phyloP scores from a whole-genome alignment of 2,797 vertebrate genomes.

The Coccyzus lansbergi region DNA sequence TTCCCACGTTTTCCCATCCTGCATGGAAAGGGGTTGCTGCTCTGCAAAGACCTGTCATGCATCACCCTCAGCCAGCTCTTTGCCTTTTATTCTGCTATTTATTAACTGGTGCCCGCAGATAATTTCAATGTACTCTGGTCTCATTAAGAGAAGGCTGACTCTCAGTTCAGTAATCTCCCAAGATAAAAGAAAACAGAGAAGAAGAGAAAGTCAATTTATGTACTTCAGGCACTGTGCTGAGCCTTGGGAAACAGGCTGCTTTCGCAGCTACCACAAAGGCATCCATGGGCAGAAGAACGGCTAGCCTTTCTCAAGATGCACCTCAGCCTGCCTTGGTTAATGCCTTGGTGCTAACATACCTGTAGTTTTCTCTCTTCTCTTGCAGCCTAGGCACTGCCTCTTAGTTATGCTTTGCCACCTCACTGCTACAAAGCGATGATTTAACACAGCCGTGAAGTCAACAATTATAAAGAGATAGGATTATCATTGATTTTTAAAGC shows the following conservation, averaged over 20 bases:
- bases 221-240: rapidly evolving
- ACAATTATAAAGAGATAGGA: neutral
- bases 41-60: neutral
- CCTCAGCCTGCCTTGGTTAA: neutral
- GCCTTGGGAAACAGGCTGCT: neutral
- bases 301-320: too few relatives aligned
- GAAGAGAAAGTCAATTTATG: neutral
- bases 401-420: neutral
- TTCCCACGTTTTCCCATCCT: neutral
- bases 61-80: neutral
- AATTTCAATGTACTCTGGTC: neutral
- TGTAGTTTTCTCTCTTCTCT: neutral
- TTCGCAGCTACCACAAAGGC: neutral
- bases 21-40: neutral
- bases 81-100: neutral
- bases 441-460: neutral
- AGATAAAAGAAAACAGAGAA: conserved; percentile 10
- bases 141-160: conserved; percentile 14
- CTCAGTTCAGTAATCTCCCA: conserved; percentile 1
- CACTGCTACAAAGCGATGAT: neutral
- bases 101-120: neutral
- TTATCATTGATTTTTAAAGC: neutral
- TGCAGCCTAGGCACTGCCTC: neutral
- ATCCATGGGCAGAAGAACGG: neutral
- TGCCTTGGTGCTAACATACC: neutral